Conservation (phyloP, 2,113 vertebrate species). For the Psettodes erumei region DNA sequence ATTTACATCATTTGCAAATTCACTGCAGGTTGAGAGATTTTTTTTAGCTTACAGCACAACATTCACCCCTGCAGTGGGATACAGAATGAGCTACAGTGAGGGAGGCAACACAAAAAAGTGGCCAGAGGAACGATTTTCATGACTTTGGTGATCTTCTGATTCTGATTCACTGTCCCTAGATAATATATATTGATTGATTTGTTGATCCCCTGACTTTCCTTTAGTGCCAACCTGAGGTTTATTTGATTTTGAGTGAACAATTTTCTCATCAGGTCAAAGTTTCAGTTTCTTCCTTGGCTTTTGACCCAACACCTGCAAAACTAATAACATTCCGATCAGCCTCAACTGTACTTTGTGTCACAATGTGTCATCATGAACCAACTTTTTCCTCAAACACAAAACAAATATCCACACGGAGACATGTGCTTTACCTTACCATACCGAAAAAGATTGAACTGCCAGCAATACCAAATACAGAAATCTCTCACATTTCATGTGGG, state of each 20-base stretch:
- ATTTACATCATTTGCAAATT: neutral
- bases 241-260: neutral
- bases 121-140: no score
- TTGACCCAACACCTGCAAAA: no score
- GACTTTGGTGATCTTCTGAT: neutral
- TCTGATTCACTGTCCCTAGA: neutral
- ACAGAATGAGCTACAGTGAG: no score
- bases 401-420: neutral
- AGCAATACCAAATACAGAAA: neutral
- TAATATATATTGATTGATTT: neutral
- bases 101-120: no score
- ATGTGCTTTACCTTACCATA: neutral
- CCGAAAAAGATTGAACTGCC: no score
- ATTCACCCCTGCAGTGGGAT: no score
- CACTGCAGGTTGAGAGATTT: neutral
- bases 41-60: neutral
- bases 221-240: neutral
- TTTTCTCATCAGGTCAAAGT: neutral
- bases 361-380: slow-evolving; percentile 21
- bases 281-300: neutral
- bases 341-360: no score
- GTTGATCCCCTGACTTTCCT: neutral
- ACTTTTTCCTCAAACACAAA: slow-evolving; percentile 1
- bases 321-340: no score
- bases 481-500: slow-evolving; percentile 18